These are phyloP conservation scores for Stramonita haemastoma DNA, from an alignment of 2,888 invertebrate genomes.

Conservation along the genomic window DNA sequence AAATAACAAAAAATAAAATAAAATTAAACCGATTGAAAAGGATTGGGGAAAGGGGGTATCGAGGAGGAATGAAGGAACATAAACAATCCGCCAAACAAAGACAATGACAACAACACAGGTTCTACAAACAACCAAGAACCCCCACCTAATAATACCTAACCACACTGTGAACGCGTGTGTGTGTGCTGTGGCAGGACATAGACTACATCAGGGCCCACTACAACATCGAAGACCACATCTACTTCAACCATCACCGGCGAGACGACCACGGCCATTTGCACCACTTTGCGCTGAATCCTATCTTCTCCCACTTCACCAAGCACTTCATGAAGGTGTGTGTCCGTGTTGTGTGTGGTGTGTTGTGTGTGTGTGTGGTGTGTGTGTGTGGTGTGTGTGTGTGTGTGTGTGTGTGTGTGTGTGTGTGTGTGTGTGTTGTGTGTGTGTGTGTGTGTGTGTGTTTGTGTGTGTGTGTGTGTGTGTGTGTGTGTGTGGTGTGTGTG, in stretches of 20 bases:
- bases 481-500: neutral
- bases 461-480: neutral
- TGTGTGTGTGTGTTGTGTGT: slow-evolving; percentile 2
- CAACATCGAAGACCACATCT: slow-evolving; percentile 78
- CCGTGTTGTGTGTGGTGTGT: neutral
- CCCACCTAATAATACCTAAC: too few relatives aligned
- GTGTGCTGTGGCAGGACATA: slow-evolving; percentile 69
- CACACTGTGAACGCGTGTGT: too few relatives aligned
- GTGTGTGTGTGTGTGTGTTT: neutral
- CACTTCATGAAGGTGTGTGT: slow-evolving; percentile 79
- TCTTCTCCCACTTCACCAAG: slow-evolving; percentile 75
- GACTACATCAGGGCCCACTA: slow-evolving; percentile 78
- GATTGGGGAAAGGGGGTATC: too few relatives aligned
- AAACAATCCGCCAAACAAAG: too few relatives aligned
- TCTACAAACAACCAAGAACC: too few relatives aligned
- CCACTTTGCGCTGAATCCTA: slow-evolving; percentile 76
- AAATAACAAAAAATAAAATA: too few relatives aligned
- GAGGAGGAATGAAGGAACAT: too few relatives aligned
- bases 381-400: neutral
- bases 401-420: neutral
- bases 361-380: neutral
- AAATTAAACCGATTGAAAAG: too few relatives aligned
- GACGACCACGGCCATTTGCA: slow-evolving; percentile 76
- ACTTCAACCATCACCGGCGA: slow-evolving; percentile 76
- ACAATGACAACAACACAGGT: too few relatives aligned